These are phyloP conservation scores for Polypterus bichir DNA, from an alignment of 2,113 vertebrate species.

Conservation along the genomic window DNA sequence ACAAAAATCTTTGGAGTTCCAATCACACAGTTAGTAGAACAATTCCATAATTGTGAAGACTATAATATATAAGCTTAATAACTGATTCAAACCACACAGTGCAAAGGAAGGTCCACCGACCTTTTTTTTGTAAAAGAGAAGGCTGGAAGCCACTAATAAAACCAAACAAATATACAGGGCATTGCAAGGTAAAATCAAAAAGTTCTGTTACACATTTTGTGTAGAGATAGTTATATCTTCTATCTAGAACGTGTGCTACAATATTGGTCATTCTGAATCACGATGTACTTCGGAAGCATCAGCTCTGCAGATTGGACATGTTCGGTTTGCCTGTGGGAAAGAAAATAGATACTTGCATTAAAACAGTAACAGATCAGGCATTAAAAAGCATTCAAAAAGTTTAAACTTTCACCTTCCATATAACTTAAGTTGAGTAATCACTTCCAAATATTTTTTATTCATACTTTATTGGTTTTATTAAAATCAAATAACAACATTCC, in stretches of 20 bases:
- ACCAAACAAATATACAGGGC: constrained; percentile 19
- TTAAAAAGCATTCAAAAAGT: too few species aligned
- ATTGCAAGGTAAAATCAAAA: constrained; percentile 46
- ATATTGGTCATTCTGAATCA: constrained; percentile 81
- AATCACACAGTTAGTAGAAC: constrained; percentile 71
- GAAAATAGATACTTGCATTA: constrained; percentile 14
- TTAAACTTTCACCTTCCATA: too few species aligned
- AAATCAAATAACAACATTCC: too few species aligned
- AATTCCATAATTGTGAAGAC: constrained; percentile 63
- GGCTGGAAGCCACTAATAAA: constrained; percentile 51
- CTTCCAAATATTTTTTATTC: too few species aligned
- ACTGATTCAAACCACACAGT: constrained; percentile 68
- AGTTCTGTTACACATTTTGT: constrained; percentile 50
- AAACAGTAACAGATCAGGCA: too few species aligned
- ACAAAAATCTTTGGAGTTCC: constrained; percentile 74
- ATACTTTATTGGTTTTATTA: too few species aligned
- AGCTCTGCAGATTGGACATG: constrained; percentile 93
- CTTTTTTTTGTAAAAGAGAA: constrained; percentile 60
- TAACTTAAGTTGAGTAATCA: too few species aligned
- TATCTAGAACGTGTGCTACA: constrained; percentile 44
- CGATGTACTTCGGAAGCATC: constrained; percentile 93
- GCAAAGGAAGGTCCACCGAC: constrained; percentile 65
- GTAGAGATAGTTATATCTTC: constrained; percentile 39
- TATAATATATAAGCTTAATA: constrained; percentile 61
- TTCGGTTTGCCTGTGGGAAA: constrained; percentile 76